Evolutionary conservation across 1,140 invertebrate genomes (phyloP).

Genomic region (Episyrphus balteatus): DNA sequence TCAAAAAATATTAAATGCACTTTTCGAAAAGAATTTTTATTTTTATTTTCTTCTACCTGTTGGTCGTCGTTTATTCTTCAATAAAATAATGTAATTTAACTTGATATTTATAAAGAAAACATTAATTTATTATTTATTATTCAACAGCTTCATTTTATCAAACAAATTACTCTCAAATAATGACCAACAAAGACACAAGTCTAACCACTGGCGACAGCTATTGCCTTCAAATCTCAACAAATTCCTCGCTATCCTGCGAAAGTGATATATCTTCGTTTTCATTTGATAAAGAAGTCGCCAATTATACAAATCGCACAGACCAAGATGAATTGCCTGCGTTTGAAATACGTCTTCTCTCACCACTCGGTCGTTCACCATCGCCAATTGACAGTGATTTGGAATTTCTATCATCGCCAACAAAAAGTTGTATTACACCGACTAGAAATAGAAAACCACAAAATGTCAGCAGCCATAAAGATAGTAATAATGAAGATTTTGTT

Average conservation of each 20-base stretch:
- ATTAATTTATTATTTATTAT: too few species aligned
- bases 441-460: not conserved
- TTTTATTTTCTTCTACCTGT: too few species aligned
- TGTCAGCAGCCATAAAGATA: constrained; percentile 2
- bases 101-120: too few species aligned
- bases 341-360: constrained; percentile 26
- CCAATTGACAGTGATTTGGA: constrained; percentile 17
- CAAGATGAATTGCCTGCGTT: constrained; percentile 29
- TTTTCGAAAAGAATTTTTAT: too few species aligned
- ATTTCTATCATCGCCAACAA: constrained; percentile 12
- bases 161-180: too few species aligned
- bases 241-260: constrained; percentile 24
- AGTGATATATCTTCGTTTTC: constrained; percentile 24
- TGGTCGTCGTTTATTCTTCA: too few species aligned
- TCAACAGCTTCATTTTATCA: too few species aligned
- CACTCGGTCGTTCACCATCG: constrained; percentile 27
- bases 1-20: too few species aligned
- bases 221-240: constrained; percentile 12
- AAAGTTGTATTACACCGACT: not conserved
- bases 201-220: not conserved
- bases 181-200: too few species aligned
- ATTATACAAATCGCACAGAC: constrained; percentile 1
- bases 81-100: too few species aligned
- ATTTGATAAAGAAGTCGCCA: constrained; percentile 19
- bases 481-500: constrained; percentile 25